These are phyloP conservation scores for Ferdinandea cuprea DNA, from an alignment of 2,888 invertebrate genomes.

Conservation along the genomic window DNA sequence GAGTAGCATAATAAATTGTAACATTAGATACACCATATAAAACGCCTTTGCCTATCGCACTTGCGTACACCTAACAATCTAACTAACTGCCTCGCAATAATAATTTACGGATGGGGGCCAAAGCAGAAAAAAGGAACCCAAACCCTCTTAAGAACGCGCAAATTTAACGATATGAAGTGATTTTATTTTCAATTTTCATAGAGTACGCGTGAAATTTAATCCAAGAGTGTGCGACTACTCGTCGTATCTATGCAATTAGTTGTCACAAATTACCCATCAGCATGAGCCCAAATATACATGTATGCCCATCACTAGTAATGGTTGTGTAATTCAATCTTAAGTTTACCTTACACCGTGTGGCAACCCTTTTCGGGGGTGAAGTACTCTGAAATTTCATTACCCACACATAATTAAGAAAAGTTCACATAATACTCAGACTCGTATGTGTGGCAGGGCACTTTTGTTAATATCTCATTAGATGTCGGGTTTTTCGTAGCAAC, in stretches of 20 bases:
- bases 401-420: conserved; percentile 46
- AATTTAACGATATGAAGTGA: conserved; percentile 41
- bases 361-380: conserved; percentile 18
- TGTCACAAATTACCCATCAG: conserved; percentile 44
- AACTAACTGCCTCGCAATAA: conserved; percentile 60
- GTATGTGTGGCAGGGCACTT: conserved; percentile 54
- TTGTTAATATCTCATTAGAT: conserved; percentile 76
- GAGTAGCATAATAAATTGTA: conserved; percentile 67
- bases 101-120: conserved; percentile 31
- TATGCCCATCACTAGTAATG: conserved; percentile 29
- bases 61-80: conserved; percentile 69
- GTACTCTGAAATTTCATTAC: conserved; percentile 51
- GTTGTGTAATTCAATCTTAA: conserved; percentile 60
- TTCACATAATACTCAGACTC: conserved; percentile 39
- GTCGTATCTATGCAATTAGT: conserved; percentile 46
- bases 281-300: conserved; percentile 18
- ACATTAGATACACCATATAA: conserved; percentile 71
- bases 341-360: not conserved
- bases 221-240: conserved; percentile 18
- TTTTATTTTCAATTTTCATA: conserved; percentile 60
- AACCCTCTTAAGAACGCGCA: conserved; percentile 10
- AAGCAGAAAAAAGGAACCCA: conserved; percentile 11
- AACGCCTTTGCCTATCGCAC: conserved; percentile 70
- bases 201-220: conserved; percentile 48
- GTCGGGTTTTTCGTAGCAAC: conserved; percentile 30